Conservation (phyloP, 1,140 invertebrate species). For the Pachypeltis micranthus region DNA sequence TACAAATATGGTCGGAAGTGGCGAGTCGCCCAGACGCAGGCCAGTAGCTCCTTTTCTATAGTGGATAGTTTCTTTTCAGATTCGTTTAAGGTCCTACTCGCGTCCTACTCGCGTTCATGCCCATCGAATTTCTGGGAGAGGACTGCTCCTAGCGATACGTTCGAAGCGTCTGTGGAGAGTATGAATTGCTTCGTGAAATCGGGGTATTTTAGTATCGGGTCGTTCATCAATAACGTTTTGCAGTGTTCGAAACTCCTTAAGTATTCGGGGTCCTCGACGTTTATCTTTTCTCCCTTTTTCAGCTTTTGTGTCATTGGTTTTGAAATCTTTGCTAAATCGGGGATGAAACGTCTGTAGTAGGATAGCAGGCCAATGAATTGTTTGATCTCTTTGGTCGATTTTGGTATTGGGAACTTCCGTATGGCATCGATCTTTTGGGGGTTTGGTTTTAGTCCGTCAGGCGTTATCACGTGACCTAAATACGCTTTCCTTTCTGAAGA, state of each 20-base stretch:
- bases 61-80: too few species aligned
- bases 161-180: too few species aligned
- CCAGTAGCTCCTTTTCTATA: too few species aligned
- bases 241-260: conserved; percentile 9
- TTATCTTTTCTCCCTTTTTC: conserved; percentile 27
- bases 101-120: too few species aligned
- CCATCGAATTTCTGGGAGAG: too few species aligned
- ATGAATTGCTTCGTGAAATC: too few species aligned
- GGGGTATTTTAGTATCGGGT: too few species aligned
- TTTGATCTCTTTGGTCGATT: conserved; percentile 29
- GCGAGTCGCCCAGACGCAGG: too few species aligned
- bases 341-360: conserved; percentile 34
- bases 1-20: too few species aligned
- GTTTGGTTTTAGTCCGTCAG: conserved; percentile 30
- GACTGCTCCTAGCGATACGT: too few species aligned
- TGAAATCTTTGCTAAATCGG: conserved; percentile 28
- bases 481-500: conserved; percentile 28
- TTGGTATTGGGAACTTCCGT: conserved; percentile 27
- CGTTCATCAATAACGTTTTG: too few species aligned
- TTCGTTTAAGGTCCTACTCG: too few species aligned
- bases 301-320: conserved; percentile 28
- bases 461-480: conserved; percentile 31
- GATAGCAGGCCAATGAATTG: conserved; percentile 31
- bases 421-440: conserved; percentile 30
- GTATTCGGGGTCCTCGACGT: conserved; percentile 7